Base-by-base conservation (phyloP, 1,140 invertebrate genomes). In the Battus philenor region DNA sequence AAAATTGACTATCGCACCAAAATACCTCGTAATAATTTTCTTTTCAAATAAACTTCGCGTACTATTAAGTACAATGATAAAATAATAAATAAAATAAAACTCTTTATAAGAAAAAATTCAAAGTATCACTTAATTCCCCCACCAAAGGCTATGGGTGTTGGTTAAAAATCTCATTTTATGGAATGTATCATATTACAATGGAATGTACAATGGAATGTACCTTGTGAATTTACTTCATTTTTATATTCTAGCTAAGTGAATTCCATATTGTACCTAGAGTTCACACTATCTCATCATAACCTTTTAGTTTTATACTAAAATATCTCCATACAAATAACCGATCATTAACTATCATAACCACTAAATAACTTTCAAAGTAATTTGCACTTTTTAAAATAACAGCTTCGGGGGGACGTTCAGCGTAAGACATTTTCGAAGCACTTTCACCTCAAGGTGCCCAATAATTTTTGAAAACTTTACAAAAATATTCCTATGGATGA, bases 1-100 rank as follows among this genome's bases (percentile, higher is more conserved):
- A 84, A 64, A 84, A 79, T 84, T 84, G 66, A 77, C 80, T 84
- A 82, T 80, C 80, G 80, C 78, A 82, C 80, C 77, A 82, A 78
- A 78, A 76, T 83, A 80, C 67, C 76, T 66, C 38, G 12, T 41
- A 80, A 74, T 72, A 70, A 60, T 54, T 66, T 62, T 70, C 62
- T 55, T 59, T 57, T 70, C 55, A 49, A 65, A 67, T 68, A 59
- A 75, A 61, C 64, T 55, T 68, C 61, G 50, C 56, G 60, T 79
- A 71, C 74, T 47, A 29, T 72, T 68, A 70, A 76, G 69, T 78
- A 79, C 69, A 51, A 54, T 58, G 54, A 65, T 51, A 61, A 69
- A 79, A 71, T 59, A 75, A 73, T 70, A 71, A 78, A 80, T 71
- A 72, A 71, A 78, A 80, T 71, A 72, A 73, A 68, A 69, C 70